phyloP scores from a whole-genome alignment of 2,113 vertebrate species.

The Cynopterus brachyotis region DNA sequence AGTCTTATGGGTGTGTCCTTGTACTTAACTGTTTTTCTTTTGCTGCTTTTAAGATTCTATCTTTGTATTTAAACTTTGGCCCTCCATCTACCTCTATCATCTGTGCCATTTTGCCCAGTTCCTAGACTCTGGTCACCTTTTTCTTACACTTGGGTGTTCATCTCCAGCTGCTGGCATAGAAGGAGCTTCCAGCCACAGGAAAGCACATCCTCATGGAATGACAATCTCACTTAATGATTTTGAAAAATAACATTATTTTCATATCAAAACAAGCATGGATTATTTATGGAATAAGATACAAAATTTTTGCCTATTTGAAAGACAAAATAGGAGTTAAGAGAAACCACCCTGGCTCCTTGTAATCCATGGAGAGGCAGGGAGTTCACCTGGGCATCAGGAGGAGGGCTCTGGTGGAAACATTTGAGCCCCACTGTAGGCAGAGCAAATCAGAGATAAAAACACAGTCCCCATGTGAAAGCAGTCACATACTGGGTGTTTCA shows the following conservation, averaged over 20 bases:
- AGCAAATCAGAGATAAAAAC: background rate
- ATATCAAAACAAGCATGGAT: background rate
- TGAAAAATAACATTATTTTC: conserved; percentile 32
- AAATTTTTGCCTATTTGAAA: background rate
- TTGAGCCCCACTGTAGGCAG: background rate
- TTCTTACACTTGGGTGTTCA: background rate
- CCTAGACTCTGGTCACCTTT: background rate
- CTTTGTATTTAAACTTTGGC: too few relatives aligned
- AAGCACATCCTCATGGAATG: background rate
- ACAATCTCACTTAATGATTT: background rate
- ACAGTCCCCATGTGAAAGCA: background rate
- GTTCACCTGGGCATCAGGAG: background rate
- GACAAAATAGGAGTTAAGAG: background rate
- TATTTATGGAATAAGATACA: background rate
- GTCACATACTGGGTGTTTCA: background rate
- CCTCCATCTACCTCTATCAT: too few relatives aligned
- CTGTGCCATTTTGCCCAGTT: too few relatives aligned
- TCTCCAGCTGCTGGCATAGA: background rate
- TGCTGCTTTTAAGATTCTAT: too few relatives aligned
- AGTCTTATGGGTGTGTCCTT: too few relatives aligned
- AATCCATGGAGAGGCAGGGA: background rate
- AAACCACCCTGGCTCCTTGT: background rate
- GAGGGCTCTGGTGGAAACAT: background rate
- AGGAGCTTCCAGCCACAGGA: background rate
- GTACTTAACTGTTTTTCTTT: too few relatives aligned